Evolutionary conservation across 2,888 invertebrate species (phyloP).

Genomic region (Ormyrus pomaceus): DNA sequence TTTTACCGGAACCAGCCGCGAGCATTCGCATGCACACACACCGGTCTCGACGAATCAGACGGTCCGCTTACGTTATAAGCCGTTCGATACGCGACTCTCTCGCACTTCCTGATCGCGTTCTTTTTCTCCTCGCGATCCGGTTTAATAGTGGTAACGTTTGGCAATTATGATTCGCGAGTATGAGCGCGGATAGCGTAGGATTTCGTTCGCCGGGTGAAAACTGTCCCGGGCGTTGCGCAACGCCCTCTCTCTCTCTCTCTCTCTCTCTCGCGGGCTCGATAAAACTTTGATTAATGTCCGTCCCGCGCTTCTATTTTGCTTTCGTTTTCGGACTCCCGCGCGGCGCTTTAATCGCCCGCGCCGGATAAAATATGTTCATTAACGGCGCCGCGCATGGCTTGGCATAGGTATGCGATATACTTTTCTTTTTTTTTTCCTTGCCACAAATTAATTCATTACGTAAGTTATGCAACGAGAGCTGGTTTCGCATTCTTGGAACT

Average conservation of each 20-base stretch:
- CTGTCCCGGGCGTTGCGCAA: slow-evolving; percentile 36
- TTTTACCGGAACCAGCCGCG: slow-evolving; percentile 47
- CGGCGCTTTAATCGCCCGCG: too few relatives aligned
- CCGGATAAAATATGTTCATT: neutral
- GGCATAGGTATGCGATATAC: neutral
- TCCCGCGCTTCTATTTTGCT: neutral
- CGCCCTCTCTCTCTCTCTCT: neutral
- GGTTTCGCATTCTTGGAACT: too few relatives aligned
- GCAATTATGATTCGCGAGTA: slow-evolving; percentile 41
- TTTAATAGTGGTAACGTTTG: slow-evolving; percentile 26
- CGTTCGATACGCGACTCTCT: slow-evolving; percentile 26
- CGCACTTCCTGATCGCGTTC: slow-evolving; percentile 44
- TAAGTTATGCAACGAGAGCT: slow-evolving; percentile 18
- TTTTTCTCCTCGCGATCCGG: slow-evolving; percentile 42
- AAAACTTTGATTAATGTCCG: slow-evolving; percentile 48
- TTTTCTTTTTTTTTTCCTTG: neutral
- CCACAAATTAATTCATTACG: slow-evolving; percentile 13
- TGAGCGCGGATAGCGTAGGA: neutral
- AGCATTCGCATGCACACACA: neutral
- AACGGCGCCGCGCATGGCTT: neutral
- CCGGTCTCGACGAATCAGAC: too few relatives aligned
- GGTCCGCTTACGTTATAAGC: neutral
- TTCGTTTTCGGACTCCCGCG: neutral
- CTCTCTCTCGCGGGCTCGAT: slow-evolving; percentile 8
- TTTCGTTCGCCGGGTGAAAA: slow-evolving; percentile 41